phyloP scores from a whole-genome alignment of 1,140 invertebrate genomes.

The Olivierus martensii region DNA sequence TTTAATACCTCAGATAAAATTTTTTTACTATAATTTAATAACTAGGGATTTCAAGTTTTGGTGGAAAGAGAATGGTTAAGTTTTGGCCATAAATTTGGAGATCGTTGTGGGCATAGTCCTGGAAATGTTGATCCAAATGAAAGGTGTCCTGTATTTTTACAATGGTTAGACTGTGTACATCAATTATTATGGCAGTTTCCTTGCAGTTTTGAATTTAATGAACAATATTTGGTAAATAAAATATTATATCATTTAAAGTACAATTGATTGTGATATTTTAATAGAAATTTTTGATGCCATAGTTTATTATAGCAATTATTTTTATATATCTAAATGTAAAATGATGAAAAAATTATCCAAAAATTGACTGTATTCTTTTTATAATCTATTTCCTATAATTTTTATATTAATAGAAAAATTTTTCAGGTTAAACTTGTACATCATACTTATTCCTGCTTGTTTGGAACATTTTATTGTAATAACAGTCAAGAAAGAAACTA shows the following conservation, averaged over 20 bases:
- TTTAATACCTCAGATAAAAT: too few species aligned
- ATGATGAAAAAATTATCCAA: too few species aligned
- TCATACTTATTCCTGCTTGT: slow-evolving; percentile 89
- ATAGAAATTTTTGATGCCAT: too few species aligned
- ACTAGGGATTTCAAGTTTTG: slow-evolving; percentile 74
- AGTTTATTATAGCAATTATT: too few species aligned
- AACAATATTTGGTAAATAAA: slow-evolving; percentile 66
- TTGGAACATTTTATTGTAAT: slow-evolving; percentile 94
- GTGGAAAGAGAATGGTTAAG: slow-evolving; percentile 91
- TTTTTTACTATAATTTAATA: slow-evolving; percentile 13
- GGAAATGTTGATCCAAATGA: slow-evolving; percentile 76
- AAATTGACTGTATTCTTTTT: too few species aligned
- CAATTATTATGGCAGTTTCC: slow-evolving; percentile 81
- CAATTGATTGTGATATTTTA: too few species aligned
- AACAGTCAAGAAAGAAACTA: slow-evolving; percentile 56
- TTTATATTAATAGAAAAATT: background rate
- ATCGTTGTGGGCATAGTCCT: slow-evolving; percentile 75
- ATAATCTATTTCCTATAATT: too few species aligned
- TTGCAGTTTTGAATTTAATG: slow-evolving; percentile 88
- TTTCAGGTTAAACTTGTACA: slow-evolving; percentile 82
- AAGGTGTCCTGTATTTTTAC: slow-evolving; percentile 88
- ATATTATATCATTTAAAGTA: background rate
- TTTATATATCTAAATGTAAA: too few species aligned
- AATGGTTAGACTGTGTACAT: slow-evolving; percentile 94
- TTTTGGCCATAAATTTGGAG: slow-evolving; percentile 94